phyloP scores from a whole-genome alignment of 2,888 invertebrate species.

The Pterostichus niger region DNA sequence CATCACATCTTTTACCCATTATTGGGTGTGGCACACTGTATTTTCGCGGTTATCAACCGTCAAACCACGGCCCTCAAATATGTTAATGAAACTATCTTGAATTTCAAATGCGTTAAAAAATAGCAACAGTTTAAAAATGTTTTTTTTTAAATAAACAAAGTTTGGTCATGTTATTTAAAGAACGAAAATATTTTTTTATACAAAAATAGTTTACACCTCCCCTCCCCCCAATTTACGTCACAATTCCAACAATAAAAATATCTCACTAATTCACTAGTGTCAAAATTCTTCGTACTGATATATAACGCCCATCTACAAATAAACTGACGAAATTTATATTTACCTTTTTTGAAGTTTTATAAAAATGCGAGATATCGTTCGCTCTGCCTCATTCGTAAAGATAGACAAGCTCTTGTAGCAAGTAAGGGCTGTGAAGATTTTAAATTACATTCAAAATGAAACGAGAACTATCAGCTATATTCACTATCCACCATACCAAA shows the following conservation, averaged over 20 bases:
- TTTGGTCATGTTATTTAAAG: neutral
- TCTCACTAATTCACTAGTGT: constrained; percentile 19
- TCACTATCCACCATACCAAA: constrained; percentile 28
- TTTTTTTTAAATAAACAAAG: constrained; percentile 19
- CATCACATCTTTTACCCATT: no score
- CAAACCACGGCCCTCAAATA: no score
- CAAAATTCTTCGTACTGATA: constrained; percentile 51
- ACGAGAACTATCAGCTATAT: constrained; percentile 48
- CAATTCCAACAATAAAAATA: constrained; percentile 27
- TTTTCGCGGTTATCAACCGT: no score
- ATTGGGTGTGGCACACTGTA: no score
- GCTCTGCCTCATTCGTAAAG: constrained; percentile 34
- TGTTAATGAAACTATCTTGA: no score
- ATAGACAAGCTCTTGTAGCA: neutral
- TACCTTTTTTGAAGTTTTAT: constrained; percentile 44
- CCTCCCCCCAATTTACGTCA: constrained; percentile 17
- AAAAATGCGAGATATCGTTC: constrained; percentile 39
- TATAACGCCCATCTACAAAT: constrained; percentile 41
- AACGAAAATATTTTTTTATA: constrained; percentile 8
- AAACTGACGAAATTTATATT: constrained; percentile 14
- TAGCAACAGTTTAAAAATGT: neutral
- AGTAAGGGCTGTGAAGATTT: neutral
- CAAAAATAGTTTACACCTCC: constrained; percentile 16
- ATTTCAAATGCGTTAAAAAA: no score
- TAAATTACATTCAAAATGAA: constrained; percentile 39